These are phyloP conservation scores for Orgyia antiqua DNA, from an alignment of 2,888 invertebrate species.

Conservation along the genomic window DNA sequence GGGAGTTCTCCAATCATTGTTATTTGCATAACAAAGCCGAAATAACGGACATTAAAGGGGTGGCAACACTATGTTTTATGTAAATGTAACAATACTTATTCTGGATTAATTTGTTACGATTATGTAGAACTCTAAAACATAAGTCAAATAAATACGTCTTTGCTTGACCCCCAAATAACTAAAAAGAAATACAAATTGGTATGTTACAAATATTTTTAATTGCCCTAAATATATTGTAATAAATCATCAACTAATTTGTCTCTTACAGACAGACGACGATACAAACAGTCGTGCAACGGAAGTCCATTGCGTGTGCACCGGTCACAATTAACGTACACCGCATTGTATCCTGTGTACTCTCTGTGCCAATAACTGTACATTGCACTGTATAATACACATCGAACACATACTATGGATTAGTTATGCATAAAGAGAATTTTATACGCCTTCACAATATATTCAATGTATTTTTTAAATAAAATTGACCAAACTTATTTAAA, in stretches of 20 bases:
- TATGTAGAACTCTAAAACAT: no score
- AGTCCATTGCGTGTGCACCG: constrained; percentile 32
- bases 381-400: constrained; percentile 6
- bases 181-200: no score
- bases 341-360: constrained; percentile 45
- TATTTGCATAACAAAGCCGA: constrained; percentile 28
- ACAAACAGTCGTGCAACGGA: constrained; percentile 33
- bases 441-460: background rate
- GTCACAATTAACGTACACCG: constrained; percentile 46
- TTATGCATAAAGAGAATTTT: background rate
- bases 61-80: constrained; percentile 9
- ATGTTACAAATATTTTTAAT: no score
- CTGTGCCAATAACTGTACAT: constrained; percentile 33
- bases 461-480: background rate
- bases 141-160: no score
- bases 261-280: background rate
- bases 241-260: no score
- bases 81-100: constrained; percentile 3
- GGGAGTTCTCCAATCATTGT: constrained; percentile 20
- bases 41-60: constrained; percentile 19
- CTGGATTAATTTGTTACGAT: constrained; percentile 3
- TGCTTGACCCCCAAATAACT: no score
- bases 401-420: constrained; percentile 7
- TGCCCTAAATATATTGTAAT: no score
- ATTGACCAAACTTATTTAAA: background rate